A percentile compares a stretch with the other conserved stretches of the same genome.
phyloP scores from a whole-genome alignment of 2,888 invertebrate species.

The Branchellion lobata region DNA sequence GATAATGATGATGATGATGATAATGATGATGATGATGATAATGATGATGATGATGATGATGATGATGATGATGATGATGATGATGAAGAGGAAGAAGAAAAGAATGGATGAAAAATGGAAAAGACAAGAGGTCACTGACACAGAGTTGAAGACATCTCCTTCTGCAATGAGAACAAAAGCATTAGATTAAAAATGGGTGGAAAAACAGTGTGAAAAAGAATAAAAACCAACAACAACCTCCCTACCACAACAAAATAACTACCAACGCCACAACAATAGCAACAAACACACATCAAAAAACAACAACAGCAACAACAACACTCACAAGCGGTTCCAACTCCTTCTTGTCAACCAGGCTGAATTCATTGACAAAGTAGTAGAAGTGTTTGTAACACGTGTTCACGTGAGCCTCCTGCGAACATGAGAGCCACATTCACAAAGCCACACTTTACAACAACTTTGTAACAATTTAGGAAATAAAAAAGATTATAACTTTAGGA shows the following conservation, averaged over 20 bases:
- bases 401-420: conserved; percentile 79
- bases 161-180: too few species aligned
- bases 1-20: conserved; percentile 25
- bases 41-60: conserved; percentile 13
- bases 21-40: not conserved
- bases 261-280: too few species aligned
- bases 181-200: too few species aligned
- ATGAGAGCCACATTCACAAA: not conserved
- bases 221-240: too few species aligned
- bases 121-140: not conserved
- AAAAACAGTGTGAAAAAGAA: too few species aligned
- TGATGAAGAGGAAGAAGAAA: not conserved
- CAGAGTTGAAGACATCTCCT: not conserved
- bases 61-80: conserved; percentile 31
- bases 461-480: not conserved
- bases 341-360: conserved; percentile 77
- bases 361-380: conserved; percentile 85
- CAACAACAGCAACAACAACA: too few species aligned
- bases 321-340: conserved; percentile 77
- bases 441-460: not conserved
- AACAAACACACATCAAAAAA: too few species aligned
- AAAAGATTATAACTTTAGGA: not conserved
- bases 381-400: conserved; percentile 93
- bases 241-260: too few species aligned
- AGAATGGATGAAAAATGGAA: too few species aligned